Percentiles rank a stretch among this genome's conserved stretches.
These are phyloP conservation scores for Thereva nobilitata DNA, from an alignment of 2,888 invertebrate genomes.

Conservation along the genomic window DNA sequence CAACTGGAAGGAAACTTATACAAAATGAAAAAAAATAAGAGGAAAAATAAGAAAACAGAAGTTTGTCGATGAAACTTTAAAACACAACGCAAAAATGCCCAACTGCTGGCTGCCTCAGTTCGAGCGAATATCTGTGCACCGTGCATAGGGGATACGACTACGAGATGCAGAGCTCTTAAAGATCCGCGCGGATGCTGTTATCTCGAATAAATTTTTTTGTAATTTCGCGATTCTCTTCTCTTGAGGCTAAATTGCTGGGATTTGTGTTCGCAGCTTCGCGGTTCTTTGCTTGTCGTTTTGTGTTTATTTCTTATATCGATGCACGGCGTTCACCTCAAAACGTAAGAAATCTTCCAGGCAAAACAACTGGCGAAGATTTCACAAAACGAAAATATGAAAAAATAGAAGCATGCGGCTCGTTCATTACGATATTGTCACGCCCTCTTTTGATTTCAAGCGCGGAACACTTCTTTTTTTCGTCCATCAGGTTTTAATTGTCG, in stretches of 20 bases:
- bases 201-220: slow-evolving; percentile 36
- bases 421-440: slow-evolving; percentile 57
- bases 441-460: slow-evolving; percentile 43
- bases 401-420: slow-evolving; percentile 45
- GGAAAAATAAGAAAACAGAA: slow-evolving; percentile 9
- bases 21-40: slow-evolving; percentile 23
- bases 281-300: slow-evolving; percentile 28
- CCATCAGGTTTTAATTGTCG: slow-evolving; percentile 23
- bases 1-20: too few species aligned
- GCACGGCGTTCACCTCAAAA: slow-evolving; percentile 29
- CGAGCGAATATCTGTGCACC: slow-evolving; percentile 5
- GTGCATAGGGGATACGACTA: too few species aligned
- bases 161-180: neutral
- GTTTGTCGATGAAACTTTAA: slow-evolving; percentile 22
- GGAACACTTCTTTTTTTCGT: slow-evolving; percentile 8
- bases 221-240: slow-evolving; percentile 37
- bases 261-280: slow-evolving; percentile 36
- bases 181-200: slow-evolving; percentile 32
- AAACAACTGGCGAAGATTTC: slow-evolving; percentile 33
- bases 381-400: slow-evolving; percentile 33
- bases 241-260: slow-evolving; percentile 36
- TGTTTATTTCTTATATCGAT: slow-evolving; percentile 8
- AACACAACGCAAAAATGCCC: slow-evolving; percentile 23
- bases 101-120: slow-evolving; percentile 20
- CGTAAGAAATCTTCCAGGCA: slow-evolving; percentile 21